Base-by-base conservation (phyloP, 2,888 invertebrate species). In the Machimus atricapillus region DNA sequence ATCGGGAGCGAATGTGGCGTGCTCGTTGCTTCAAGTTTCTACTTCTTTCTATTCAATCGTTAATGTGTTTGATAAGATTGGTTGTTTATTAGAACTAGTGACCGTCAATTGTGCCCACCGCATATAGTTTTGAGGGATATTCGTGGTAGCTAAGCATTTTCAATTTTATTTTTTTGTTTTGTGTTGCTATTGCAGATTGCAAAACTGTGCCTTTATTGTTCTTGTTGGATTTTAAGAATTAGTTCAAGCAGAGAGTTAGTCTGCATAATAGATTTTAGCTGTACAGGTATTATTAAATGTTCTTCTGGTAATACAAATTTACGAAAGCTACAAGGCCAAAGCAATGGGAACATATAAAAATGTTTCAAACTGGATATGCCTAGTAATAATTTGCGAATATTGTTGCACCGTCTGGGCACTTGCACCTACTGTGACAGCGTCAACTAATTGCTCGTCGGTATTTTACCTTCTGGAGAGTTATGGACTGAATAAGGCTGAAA, bases 401-500 rank as follows among this genome's bases (percentile, higher is more conserved):
- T 76, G 34, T 8, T 76, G 37, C 76, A 76, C n/a, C 5, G 76
- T 37, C 76, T 76, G 76, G 34, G 37, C 76, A 23, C n/a, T 76
- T 9, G 37, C 76, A 19, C 76, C 76, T 34, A n/a, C 37, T 16
- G 2, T 76, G 34, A 37, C 76, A 37, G 76, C 76, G 37, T 37
- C 76, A 37, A 16, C 92, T 86, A 93, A 93, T 89, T 94, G 94
- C 89, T 93, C 92, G 87, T 92, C 92, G 86, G 94, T 94, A 88
- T 91, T 91, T 89, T 91, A 93, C 86, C 92, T 93, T 87, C 94
- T 94, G 89, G 93, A 93, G 90, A 90, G 91, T 19, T 92, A 93
- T 87, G 94, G 94, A 87, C 93, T 94, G 89, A 93, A 93, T 88
- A 90, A 91, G 86, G 92, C 91, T 52, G 93, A 94, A 79, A 93